A percentile compares a stretch with the other conserved stretches of the same genome.
Conservation (phyloP, 2,797 vertebrate species). For the Sorex maritimensis region DNA sequence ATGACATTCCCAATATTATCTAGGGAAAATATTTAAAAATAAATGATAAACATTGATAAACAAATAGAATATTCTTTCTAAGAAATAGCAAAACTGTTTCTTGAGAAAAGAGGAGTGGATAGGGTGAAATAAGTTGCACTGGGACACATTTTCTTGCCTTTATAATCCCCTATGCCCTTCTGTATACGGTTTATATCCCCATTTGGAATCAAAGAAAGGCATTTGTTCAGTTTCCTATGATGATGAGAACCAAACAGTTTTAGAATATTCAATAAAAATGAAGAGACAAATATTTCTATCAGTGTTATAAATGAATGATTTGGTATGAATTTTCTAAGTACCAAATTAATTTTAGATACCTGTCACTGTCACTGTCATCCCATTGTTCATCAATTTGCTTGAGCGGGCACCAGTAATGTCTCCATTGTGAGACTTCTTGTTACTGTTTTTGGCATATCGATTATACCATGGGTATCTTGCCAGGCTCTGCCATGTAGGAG, state of each 20-base stretch:
- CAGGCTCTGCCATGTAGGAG: too few species aligned
- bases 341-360: constrained; percentile 82
- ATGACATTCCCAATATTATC: neutral
- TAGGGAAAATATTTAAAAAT: neutral
- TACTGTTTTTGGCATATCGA: too few species aligned
- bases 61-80: neutral
- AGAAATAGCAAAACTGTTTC: constrained; percentile 15
- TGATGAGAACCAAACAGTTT: neutral
- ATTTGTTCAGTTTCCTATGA: constrained; percentile 23
- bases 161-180: neutral
- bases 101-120: constrained; percentile 1
- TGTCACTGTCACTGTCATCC: constrained; percentile 19
- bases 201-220: constrained; percentile 16
- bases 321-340: constrained; percentile 58
- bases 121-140: neutral
- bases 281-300: constrained; percentile 62
- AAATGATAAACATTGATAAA: neutral
- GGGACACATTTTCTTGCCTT: constrained; percentile 21
- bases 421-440: too few species aligned
- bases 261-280: neutral
- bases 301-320: constrained; percentile 78
- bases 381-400: too few species aligned
- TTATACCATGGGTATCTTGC: too few species aligned
- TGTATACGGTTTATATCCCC: neutral
- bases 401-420: too few species aligned